These are phyloP conservation scores for Epirrita christyi DNA, from an alignment of 2,888 invertebrate species.

Conservation along the genomic window DNA sequence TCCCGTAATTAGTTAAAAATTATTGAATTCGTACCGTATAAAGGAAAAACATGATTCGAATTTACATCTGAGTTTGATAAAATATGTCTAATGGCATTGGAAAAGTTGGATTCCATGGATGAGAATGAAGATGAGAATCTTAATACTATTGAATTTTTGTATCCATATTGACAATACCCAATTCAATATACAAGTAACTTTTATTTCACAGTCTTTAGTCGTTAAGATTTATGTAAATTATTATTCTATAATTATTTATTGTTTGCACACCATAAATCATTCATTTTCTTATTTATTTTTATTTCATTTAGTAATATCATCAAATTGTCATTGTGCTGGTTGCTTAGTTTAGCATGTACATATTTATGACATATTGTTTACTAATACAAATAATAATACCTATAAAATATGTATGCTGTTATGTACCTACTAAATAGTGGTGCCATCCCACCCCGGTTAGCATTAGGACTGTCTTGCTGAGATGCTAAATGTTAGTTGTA, in stretches of 20 bases:
- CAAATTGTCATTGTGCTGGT: conserved; percentile 64
- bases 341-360: conserved; percentile 62
- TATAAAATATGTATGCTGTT: conserved; percentile 30
- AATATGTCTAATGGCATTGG: too few species aligned
- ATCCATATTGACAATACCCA: too few species aligned
- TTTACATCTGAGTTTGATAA: conserved; percentile 36
- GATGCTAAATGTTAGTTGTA: conserved; percentile 24
- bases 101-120: too few species aligned
- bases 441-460: conserved; percentile 39
- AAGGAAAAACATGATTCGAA: conserved; percentile 15
- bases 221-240: conserved; percentile 39
- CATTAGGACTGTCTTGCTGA: conserved; percentile 13
- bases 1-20: too few species aligned
- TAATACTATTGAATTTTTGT: too few species aligned
- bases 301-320: conserved; percentile 46
- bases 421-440: conserved; percentile 18
- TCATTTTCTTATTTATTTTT: conserved; percentile 49
- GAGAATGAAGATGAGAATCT: too few species aligned
- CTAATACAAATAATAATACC: conserved; percentile 23
- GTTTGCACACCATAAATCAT: conserved; percentile 75
- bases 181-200: conserved; percentile 35
- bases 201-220: conserved; percentile 26
- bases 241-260: conserved; percentile 60
- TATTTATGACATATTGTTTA: conserved; percentile 36
- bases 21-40: too few species aligned